These are phyloP conservation scores for Rhopalosiphum nymphaeae DNA, from an alignment of 2,888 invertebrate species.

Conservation along the genomic window DNA sequence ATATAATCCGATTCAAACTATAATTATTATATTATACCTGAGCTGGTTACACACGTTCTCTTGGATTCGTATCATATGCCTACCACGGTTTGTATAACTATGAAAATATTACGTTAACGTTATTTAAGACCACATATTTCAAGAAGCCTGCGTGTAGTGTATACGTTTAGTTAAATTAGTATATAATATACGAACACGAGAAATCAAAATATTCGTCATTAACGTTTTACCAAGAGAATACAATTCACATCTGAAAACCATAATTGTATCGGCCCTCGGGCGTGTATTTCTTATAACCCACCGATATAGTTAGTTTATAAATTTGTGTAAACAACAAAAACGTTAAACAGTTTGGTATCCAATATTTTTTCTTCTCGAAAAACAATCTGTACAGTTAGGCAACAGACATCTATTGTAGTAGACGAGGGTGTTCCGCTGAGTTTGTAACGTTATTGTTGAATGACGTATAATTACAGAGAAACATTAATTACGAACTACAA, in stretches of 20 bases:
- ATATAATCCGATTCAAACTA: constrained; percentile 36
- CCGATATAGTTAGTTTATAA: background rate
- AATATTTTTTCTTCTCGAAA: background rate
- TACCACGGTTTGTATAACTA: background rate
- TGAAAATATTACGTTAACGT: background rate
- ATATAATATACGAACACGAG: background rate
- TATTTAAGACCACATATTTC: background rate
- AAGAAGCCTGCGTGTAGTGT: background rate
- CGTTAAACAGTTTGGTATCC: background rate
- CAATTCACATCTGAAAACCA: background rate
- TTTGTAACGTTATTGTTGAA: background rate
- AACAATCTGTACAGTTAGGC: background rate
- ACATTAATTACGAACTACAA: constrained; percentile 23
- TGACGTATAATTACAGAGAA: background rate
- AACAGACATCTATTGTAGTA: background rate
- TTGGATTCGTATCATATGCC: background rate
- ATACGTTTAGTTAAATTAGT: no score
- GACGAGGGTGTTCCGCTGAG: background rate
- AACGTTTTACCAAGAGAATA: background rate
- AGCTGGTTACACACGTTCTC: background rate
- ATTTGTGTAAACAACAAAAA: background rate
- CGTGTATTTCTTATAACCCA: background rate
- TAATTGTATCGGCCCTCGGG: background rate
- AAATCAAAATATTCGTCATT: background rate
- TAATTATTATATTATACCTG: constrained; percentile 15